phyloP scores from a whole-genome alignment of 2,113 vertebrate species.

The Platichthys flesus region DNA sequence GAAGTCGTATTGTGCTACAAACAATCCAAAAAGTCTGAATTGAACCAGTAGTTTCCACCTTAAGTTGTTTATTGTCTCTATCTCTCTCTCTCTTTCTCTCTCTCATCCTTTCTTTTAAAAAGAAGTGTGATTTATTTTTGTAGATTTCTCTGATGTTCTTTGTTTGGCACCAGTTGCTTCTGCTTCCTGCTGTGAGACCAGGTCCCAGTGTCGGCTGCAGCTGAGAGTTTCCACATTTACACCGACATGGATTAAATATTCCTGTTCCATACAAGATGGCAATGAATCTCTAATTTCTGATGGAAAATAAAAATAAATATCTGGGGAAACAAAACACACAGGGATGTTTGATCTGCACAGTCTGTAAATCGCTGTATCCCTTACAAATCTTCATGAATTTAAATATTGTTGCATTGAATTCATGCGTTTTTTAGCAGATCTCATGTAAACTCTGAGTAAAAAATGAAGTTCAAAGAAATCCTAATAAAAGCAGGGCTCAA shows the following conservation, averaged over 20 bases:
- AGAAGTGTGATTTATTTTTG: background rate
- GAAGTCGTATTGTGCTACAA: no score
- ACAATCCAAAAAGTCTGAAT: background rate
- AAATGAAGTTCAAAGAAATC: no score
- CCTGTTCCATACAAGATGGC: constrained; percentile 25
- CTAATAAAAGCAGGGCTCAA: no score
- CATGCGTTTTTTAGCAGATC: no score
- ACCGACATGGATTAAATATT: constrained; percentile 31
- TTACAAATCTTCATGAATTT: no score
- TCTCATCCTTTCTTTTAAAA: background rate
- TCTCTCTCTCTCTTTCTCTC: background rate
- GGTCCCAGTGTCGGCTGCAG: background rate
- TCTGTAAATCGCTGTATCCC: no score
- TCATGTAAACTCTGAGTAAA: no score
- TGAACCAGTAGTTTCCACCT: background rate
- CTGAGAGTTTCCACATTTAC: constrained; percentile 37
- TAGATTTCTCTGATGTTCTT: constrained; percentile 55
- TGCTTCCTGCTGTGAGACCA: constrained; percentile 37
- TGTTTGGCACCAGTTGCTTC: constrained; percentile 45
- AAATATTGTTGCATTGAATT: background rate
- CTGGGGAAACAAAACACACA: background rate
- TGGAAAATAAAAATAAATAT: background rate
- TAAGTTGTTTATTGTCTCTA: background rate
- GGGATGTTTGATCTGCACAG: no score
- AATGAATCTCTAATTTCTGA: constrained; percentile 22